Evolutionary conservation across 1,140 invertebrate genomes (phyloP).

Genomic region (Trichogramma pretiosum): DNA sequence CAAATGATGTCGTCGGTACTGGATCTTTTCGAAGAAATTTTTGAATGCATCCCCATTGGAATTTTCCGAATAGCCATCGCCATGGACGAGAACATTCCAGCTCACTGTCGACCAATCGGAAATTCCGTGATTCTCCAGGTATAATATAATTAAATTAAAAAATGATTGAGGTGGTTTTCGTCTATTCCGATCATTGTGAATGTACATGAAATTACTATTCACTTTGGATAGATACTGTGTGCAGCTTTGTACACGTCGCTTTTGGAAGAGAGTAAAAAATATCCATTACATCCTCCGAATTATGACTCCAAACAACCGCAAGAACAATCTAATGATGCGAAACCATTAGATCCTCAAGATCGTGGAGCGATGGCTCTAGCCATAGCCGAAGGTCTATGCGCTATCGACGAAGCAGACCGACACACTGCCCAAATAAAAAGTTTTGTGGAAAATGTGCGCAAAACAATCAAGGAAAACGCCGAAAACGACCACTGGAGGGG

Average conservation of each 20-base stretch:
- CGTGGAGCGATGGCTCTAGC: conserved; percentile 38
- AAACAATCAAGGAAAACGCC: too few species aligned
- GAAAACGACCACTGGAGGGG: too few species aligned
- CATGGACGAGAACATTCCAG: conserved; percentile 57
- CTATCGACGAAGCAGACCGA: conserved; percentile 67
- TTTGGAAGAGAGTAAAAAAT: conserved; percentile 6
- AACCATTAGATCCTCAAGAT: too few species aligned
- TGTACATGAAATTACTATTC: too few species aligned
- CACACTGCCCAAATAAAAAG: conserved; percentile 62
- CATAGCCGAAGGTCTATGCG: conserved; percentile 65
- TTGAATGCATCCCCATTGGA: conserved; percentile 53
- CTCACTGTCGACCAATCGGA: conserved; percentile 52
- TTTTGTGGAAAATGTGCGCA: too few species aligned
- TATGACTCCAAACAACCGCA: too few species aligned
- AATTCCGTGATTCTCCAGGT: conserved; percentile 62
- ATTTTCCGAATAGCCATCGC: conserved; percentile 47
- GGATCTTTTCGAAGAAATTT: conserved; percentile 56
- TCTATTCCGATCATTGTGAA: too few species aligned
- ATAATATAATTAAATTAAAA: too few species aligned
- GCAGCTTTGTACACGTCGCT: conserved; percentile 36
- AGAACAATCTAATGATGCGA: too few species aligned
- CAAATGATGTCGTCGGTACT: conserved; percentile 64
- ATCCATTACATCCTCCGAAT: too few species aligned
- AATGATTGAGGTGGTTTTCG: too few species aligned
- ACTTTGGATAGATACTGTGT: conserved; percentile 16